Evolutionary conservation across 2,113 vertebrate species (phyloP).

Genomic region (Copsychus sechellarum): DNA sequence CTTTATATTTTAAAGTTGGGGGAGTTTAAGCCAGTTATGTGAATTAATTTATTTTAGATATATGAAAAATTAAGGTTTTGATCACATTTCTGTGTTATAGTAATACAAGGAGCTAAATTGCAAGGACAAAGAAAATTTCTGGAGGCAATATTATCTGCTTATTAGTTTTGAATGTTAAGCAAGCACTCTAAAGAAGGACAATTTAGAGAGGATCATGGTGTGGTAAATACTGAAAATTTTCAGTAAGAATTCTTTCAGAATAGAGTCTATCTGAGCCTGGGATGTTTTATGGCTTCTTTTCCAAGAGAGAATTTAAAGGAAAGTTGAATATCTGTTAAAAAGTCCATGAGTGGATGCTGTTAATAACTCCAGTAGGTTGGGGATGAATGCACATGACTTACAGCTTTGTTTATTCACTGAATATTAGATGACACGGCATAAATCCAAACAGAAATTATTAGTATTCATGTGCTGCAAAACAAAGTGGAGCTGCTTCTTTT

Average conservation of each 20-base stretch:
- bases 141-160: neutral
- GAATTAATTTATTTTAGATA: neutral
- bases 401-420: constrained; percentile 28
- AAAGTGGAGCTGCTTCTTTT: neutral
- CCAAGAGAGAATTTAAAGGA: neutral
- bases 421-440: neutral
- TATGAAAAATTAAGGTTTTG: neutral
- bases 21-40: neutral
- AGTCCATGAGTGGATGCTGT: neutral
- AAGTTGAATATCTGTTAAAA: neutral
- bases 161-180: neutral
- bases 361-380: neutral
- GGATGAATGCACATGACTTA: constrained; percentile 21
- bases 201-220: neutral
- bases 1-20: neutral
- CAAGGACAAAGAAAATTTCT: neutral
- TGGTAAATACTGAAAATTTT: neutral
- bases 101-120: neutral
- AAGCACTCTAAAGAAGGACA: neutral
- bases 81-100: neutral
- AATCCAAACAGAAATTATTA: constrained; percentile 43
- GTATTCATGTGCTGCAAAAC: neutral
- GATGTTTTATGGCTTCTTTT: neutral
- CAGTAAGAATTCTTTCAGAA: neutral
- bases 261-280: neutral